Base-by-base conservation (phyloP, 2,888 invertebrate genomes). In the Microchrysa polita region DNA sequence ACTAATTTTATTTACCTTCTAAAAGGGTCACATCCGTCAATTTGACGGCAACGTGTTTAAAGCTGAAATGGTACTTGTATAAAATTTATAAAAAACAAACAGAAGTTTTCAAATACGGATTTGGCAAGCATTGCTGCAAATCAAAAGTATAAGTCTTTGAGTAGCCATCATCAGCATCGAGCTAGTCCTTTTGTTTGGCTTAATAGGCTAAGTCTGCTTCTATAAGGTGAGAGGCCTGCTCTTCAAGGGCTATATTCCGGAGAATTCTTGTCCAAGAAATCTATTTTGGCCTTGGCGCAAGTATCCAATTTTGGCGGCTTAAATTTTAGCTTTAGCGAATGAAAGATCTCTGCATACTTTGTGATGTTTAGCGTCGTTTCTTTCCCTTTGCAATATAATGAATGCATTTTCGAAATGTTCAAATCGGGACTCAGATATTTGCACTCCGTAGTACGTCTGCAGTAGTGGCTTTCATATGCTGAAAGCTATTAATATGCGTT, bases 51-150 rank as follows among this genome's bases (percentile, higher is more conserved):
- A n/a, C n/a, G n/a, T n/a, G n/a, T n/a, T n/a, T n/a, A n/a, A n/a
- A n/a, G n/a, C n/a, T n/a, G n/a, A n/a, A n/a, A n/a, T n/a, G n/a
- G n/a, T n/a, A n/a, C n/a, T n/a, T n/a, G n/a, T n/a, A n/a, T n/a
- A n/a, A n/a, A n/a, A n/a, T n/a, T n/a, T n/a, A n/a, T n/a, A n/a
- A 77, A 48, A 76, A 75, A 14, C 73, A 74, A 10, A 74, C 40
- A 22, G 74, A 75, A 14, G 78, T 63, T 40, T 60, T 12, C 40
- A 77, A 69, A 53, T 74, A 69, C 14, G 76, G 74, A 40, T 74
- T 77, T 44, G 77, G 75, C 12, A 77, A 60, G 20, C 76, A 77
- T 67, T 77, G 75, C 67, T 77, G 75, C 16, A 77, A 59, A 69
- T 78, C 76, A 69, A 34, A 7, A 34, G n/a, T 7, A 34, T 34